Percentiles rank a stretch among this genome's conserved stretches.
Conservation (phyloP, 2,888 invertebrate genomes). For the Aphodius granarius region DNA sequence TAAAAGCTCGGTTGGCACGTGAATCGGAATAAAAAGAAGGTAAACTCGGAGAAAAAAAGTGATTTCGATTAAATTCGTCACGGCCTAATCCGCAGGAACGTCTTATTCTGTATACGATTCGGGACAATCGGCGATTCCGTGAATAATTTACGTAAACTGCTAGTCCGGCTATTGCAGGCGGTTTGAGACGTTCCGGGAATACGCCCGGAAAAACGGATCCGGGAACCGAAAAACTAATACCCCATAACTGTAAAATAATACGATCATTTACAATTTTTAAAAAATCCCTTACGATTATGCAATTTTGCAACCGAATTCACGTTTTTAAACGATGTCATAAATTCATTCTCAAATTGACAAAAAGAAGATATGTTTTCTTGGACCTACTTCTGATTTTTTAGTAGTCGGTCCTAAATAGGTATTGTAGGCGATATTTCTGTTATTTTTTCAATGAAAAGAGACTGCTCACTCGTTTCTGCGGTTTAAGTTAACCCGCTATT, state of each 20-base stretch:
- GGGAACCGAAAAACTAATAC: background rate
- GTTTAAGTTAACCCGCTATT: background rate
- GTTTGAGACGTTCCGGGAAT: conserved; percentile 15
- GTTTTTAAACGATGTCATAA: background rate
- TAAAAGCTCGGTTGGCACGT: background rate
- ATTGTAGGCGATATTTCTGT: too few relatives aligned
- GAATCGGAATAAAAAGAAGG: background rate
- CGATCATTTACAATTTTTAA: conserved; percentile 1
- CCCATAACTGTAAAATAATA: background rate
- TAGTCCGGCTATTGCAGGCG: conserved; percentile 6
- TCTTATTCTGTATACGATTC: background rate
- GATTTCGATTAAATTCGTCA: conserved; percentile 23
- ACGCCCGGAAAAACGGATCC: background rate
- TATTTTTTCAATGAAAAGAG: background rate
- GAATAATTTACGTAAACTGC: conserved; percentile 24
- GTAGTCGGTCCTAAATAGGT: too few relatives aligned
- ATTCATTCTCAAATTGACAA: too few relatives aligned
- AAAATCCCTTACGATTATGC: background rate
- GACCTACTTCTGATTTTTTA: too few relatives aligned
- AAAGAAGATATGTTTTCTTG: too few relatives aligned
- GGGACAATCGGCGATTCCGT: conserved; percentile 15
- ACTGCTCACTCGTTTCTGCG: background rate
- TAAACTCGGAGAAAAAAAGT: conserved; percentile 19
- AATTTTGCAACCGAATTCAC: background rate
- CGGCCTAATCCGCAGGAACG: background rate